Percentiles rank a stretch among this genome's conserved stretches.
Conservation (phyloP, 2,797 vertebrate species). For the Poliocrania exsul region DNA sequence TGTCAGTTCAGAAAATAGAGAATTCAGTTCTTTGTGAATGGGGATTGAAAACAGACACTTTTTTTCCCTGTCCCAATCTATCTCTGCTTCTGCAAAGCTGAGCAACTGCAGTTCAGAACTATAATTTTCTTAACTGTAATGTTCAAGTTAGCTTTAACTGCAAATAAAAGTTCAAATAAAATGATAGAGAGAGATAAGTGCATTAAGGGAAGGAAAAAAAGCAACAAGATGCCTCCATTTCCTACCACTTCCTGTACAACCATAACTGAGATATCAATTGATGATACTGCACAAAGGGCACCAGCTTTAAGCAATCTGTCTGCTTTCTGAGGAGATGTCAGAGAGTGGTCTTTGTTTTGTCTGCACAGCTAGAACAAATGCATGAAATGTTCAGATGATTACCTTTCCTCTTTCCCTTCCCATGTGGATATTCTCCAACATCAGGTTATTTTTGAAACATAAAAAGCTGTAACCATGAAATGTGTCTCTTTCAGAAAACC, state of each 20-base stretch:
- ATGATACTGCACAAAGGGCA: neutral
- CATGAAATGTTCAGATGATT: neutral
- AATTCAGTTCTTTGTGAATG: neutral
- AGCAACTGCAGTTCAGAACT: neutral
- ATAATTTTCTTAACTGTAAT: neutral
- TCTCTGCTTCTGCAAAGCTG: neutral
- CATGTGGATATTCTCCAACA: neutral
- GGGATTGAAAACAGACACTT: neutral
- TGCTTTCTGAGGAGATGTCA: neutral
- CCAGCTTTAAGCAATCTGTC: neutral
- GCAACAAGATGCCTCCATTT: slow-evolving; percentile 11
- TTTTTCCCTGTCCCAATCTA: neutral
- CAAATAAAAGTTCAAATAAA: slow-evolving; percentile 12
- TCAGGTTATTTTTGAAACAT: neutral
- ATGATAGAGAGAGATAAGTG: neutral
- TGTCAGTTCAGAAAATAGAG: neutral
- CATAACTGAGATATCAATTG: neutral
- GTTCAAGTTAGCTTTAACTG: slow-evolving; percentile 10
- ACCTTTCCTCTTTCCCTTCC: neutral
- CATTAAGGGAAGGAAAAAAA: neutral
- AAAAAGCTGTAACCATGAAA: neutral
- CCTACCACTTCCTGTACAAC: slow-evolving; percentile 17
- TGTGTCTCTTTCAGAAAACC: neutral
- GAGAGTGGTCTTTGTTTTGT: neutral
- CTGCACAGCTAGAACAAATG: neutral